Conservation (phyloP, 2,797 vertebrate genomes). For the Propithecus perrieri region DNA sequence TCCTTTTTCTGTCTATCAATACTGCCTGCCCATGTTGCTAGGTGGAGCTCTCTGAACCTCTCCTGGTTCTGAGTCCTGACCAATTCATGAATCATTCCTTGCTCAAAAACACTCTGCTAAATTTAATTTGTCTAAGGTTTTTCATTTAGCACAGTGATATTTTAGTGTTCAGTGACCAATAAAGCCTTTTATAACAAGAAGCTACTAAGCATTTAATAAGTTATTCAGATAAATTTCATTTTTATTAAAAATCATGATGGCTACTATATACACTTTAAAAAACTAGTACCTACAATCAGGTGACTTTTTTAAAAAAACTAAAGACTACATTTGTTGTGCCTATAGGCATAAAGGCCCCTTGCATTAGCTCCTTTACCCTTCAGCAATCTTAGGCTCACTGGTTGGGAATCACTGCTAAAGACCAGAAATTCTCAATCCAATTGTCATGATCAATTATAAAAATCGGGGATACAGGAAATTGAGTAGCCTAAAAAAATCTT, state of each 20-base stretch:
- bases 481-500: neutral
- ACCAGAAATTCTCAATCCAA: neutral
- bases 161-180: neutral
- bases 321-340: neutral
- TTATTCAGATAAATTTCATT: neutral
- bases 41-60: neutral
- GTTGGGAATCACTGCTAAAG: neutral
- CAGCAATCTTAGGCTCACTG: neutral
- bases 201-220: neutral
- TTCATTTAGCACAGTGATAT: neutral
- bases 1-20: neutral
- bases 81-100: neutral
- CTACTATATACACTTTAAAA: neutral
- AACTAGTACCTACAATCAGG: neutral
- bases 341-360: neutral
- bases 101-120: neutral
- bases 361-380: neutral
- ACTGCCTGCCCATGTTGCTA: neutral
- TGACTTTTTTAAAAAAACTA: neutral
- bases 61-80: neutral
- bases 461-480: neutral
- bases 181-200: neutral
- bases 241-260: neutral
- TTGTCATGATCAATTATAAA: neutral
- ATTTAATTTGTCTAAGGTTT: neutral